Evolutionary conservation across 2,888 invertebrate genomes (phyloP), one percentile per base, ranked within the genome.

Genomic region (Ischnus inquisitorius): DNA sequence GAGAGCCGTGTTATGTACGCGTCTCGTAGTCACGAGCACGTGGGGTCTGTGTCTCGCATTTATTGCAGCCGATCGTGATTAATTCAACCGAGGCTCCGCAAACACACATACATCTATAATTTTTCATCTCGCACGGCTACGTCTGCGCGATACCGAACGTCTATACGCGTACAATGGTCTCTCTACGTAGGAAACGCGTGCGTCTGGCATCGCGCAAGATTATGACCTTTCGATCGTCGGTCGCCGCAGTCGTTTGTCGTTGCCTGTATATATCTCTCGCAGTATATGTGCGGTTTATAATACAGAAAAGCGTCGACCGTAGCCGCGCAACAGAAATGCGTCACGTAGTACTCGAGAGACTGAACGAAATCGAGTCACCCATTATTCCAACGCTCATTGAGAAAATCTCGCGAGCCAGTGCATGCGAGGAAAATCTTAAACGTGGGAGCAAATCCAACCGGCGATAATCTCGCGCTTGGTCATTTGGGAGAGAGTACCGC

Each of bases 31-130:
- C 43, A 41, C 62, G 60, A 71, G 64, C 71, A 71, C 71, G 65
- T 72, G 65, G 71, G 79, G 72, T 79, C 74, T 34, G 43, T n/a
- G 41, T 43, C 76, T 77, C 67, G 77, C 77, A 57, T 77, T 77
- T 67, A 68, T 68, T 28, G 68, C 51, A 14, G 65, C 48, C 64
- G 41, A 78, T 78, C 14, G 68, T 78, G 68, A 78, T 78, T 78
- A 48, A 78, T 78, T 76, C 74, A 64, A 39, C 57, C 48, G 74
- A 75, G 34, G 28, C 74, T 74, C 22, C 19, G 39, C 16, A 43
- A 25, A 57, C 10, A 22, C 57, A 4, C 46, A 46, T 46, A 46
- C n/a, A 46, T 46, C 46, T n/a, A 46, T 14, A 46, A 3, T 46
- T 34, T 34, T 34, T 34, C 34, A 5, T 12, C 51, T 39, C 12